Conservation (phyloP, 2,113 vertebrate species). For the cat (Felis catus) region F.catus_Fca126_mat1.0 CM031411.1:122094501-122095000, state of each 20-base stretch:
- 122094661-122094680: background rate
- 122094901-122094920: background rate
- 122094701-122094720: background rate
- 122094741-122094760: background rate
- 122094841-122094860: background rate
- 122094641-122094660: background rate
- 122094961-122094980: background rate
- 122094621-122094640: background rate
- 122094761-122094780: background rate
- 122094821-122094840: background rate
- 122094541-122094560: background rate
- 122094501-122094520: background rate
- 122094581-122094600: background rate
- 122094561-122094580: background rate
- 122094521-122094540: background rate
- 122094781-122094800: background rate
- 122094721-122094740: background rate
- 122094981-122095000: too few species aligned
- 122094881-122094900: background rate
- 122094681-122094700: background rate
- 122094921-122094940: background rate
- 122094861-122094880: background rate
- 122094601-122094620: background rate
- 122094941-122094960: background rate
- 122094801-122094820: background rate